Evolutionary conservation across 2,888 invertebrate genomes (phyloP).

Genomic region (Listrodromus nycthemerus): DNA sequence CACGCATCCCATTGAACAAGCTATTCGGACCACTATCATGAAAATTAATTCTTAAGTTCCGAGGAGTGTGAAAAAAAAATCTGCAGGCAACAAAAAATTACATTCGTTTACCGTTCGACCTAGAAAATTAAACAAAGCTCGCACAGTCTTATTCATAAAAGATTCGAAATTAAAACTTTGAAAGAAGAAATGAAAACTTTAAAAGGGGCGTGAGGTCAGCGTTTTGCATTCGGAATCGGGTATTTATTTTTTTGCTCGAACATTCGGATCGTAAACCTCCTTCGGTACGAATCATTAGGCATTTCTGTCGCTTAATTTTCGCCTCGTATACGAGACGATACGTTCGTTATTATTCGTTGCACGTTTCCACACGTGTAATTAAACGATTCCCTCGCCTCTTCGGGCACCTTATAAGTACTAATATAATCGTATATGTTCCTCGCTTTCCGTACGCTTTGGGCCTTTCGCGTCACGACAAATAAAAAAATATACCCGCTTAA

Average conservation of each 20-base stretch:
- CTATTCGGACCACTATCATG: background rate
- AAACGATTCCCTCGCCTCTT: constrained; percentile 16
- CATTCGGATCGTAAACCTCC: constrained; percentile 4
- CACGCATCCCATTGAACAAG: background rate
- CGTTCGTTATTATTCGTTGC: constrained; percentile 4
- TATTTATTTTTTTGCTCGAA: background rate
- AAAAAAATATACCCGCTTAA: constrained; percentile 10
- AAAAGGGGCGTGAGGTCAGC: background rate
- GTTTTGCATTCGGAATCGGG: background rate
- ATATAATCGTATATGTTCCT: constrained; percentile 2
- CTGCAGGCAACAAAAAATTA: no score
- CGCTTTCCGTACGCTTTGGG: constrained; percentile 5
- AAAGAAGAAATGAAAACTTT: background rate
- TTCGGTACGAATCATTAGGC: background rate
- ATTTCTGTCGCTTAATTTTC: background rate
- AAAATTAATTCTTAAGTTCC: no score
- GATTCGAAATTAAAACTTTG: no score
- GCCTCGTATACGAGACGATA: background rate
- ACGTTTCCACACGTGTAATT: constrained; percentile 26
- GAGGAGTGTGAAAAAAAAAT: no score
- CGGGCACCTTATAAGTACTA: constrained; percentile 1
- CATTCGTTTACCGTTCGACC: no score
- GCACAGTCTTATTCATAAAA: no score
- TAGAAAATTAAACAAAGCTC: no score
- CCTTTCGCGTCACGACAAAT: constrained; percentile 8